These are phyloP conservation scores for Nebria ingens DNA, from an alignment of 1,140 invertebrate species.

Conservation along the genomic window DNA sequence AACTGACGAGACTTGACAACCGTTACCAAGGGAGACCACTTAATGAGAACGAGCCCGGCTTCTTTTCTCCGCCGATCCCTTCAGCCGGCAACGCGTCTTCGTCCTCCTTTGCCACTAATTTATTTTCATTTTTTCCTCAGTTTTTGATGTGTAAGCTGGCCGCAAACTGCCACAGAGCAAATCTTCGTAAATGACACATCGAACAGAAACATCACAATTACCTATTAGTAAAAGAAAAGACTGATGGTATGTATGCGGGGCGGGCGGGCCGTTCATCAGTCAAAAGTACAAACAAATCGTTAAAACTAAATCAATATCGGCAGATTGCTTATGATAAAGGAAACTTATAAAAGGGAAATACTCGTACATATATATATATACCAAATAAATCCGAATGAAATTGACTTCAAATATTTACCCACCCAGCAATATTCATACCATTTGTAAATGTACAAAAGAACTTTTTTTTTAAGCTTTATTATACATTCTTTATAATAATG, in stretches of 20 bases:
- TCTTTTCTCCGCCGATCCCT: not conserved
- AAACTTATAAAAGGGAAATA: slow-evolving; percentile 9
- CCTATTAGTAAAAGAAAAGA: not conserved
- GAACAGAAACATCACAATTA: too few relatives aligned
- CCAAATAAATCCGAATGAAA: slow-evolving; percentile 15
- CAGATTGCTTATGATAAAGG: not conserved
- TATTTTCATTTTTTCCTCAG: slow-evolving; percentile 7
- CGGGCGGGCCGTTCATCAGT: too few relatives aligned
- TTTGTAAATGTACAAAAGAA: too few relatives aligned
- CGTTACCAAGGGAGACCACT: slow-evolving; percentile 30
- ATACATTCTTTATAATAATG: too few relatives aligned
- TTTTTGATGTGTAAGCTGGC: not conserved
- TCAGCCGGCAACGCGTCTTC: not conserved
- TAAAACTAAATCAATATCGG: not conserved
- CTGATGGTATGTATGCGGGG: not conserved
- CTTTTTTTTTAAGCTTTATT: too few relatives aligned
- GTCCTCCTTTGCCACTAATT: not conserved
- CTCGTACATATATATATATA: not conserved
- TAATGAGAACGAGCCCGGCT: slow-evolving; percentile 24
- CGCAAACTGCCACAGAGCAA: not conserved
- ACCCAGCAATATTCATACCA: too few relatives aligned
- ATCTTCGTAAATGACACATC: not conserved
- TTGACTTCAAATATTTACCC: slow-evolving; percentile 18
- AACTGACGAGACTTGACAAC: slow-evolving; percentile 24
- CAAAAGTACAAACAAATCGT: not conserved